A percentile compares a stretch with the other conserved stretches of the same genome.
phyloP scores from a whole-genome alignment of 2,113 vertebrate species.

The Eptatretus burgeri region DNA sequence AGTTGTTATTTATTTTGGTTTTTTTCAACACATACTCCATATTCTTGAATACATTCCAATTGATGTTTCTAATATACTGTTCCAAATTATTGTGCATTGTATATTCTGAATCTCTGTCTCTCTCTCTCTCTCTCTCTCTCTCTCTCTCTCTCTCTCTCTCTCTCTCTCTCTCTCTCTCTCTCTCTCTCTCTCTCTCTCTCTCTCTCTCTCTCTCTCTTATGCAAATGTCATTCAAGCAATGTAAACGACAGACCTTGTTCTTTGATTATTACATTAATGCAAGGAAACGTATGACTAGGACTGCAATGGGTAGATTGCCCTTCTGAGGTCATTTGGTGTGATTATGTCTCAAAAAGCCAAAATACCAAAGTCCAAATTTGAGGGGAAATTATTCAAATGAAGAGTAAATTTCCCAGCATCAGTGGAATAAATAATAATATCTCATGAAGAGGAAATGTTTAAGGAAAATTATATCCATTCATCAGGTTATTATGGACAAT shows the following conservation, averaged over 20 bases:
- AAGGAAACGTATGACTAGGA: conserved; percentile 2
- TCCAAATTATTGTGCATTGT: too few species aligned
- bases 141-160: neutral
- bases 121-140: neutral
- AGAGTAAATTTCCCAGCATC: too few species aligned
- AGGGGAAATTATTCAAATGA: too few species aligned
- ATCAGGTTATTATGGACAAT: too few species aligned
- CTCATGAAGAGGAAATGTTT: too few species aligned
- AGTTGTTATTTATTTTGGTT: too few species aligned
- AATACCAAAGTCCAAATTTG: neutral
- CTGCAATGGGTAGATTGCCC: neutral
- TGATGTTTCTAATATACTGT: too few species aligned
- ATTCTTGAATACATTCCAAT: too few species aligned
- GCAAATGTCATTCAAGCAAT: neutral
- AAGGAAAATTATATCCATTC: too few species aligned
- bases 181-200: neutral
- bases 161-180: neutral
- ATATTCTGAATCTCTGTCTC: neutral
- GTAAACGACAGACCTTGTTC: neutral
- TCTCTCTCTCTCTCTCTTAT: neutral
- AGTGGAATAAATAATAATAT: too few species aligned
- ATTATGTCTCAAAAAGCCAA: conserved; percentile 1
- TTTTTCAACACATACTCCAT: too few species aligned
- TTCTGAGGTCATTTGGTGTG: neutral
- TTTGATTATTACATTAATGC: conserved; percentile 1